Conservation (phyloP, 2,888 invertebrate genomes). For the Stenodema calcarata region DNA sequence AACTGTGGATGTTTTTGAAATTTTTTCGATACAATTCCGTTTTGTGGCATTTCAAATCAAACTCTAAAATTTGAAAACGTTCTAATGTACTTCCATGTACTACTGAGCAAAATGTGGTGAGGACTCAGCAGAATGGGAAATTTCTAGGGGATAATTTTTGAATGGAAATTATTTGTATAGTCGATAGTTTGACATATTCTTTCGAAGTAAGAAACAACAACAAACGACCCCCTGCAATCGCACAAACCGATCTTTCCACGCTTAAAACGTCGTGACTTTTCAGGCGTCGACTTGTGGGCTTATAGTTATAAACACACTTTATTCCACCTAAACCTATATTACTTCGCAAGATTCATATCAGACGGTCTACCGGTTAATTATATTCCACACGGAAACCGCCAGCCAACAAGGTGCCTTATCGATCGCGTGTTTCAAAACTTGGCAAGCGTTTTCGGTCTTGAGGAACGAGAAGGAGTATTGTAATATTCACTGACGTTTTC, state of each 20-base stretch:
- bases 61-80: too few species aligned
- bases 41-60: too few species aligned
- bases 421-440: neutral
- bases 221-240: neutral
- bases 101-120: too few species aligned
- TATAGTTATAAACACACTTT: neutral
- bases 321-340: neutral
- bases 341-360: neutral
- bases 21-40: too few species aligned
- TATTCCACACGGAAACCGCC: neutral
- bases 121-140: too few species aligned
- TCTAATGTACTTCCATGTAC: too few species aligned
- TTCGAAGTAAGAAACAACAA: neutral
- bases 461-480: neutral
- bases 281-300: neutral
- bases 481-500: neutral
- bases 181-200: too few species aligned
- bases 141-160: too few species aligned
- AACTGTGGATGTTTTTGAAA: too few species aligned
- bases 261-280: neutral
- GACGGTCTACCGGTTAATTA: neutral
- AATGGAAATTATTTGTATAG: too few species aligned
- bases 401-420: neutral
- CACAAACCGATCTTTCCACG: neutral
- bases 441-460: neutral